phyloP scores from a whole-genome alignment of 2,888 invertebrate species.

The Netelia inedita region DNA sequence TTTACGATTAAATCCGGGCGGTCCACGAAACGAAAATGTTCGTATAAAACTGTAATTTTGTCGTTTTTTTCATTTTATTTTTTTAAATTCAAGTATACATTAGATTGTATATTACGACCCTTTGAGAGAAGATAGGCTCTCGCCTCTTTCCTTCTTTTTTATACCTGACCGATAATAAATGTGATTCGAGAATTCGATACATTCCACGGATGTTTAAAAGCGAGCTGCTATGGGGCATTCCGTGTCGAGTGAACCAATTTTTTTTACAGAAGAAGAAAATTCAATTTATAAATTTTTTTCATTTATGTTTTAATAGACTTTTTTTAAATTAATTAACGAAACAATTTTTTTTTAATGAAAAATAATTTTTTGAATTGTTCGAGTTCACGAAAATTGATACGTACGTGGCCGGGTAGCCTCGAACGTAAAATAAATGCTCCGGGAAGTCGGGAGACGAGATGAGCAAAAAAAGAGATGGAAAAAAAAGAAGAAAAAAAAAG shows the following conservation, averaged over 20 bases:
- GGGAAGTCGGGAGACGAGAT: constrained; percentile 1
- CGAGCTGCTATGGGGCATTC: no score
- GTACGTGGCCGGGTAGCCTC: no score
- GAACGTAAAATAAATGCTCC: background rate
- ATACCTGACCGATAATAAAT: constrained; percentile 64
- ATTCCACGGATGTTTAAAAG: constrained; percentile 36
- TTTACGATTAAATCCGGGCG: constrained; percentile 65
- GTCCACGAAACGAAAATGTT: constrained; percentile 40
- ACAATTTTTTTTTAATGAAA: background rate
- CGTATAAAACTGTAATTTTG: constrained; percentile 10
- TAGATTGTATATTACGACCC: constrained; percentile 44
- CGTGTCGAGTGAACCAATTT: no score
- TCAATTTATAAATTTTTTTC: no score
- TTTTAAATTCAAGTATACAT: constrained; percentile 33
- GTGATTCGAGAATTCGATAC: constrained; percentile 47
- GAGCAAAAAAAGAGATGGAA: background rate
- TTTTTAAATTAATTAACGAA: constrained; percentile 22
- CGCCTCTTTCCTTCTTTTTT: constrained; percentile 22
- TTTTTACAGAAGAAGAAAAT: no score
- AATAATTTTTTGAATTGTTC: no score
- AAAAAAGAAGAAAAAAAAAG: constrained; percentile 9
- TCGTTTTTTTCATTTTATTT: constrained; percentile 20
- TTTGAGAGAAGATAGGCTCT: constrained; percentile 30
- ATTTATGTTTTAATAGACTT: constrained; percentile 18
- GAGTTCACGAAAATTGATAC: no score